Percentiles rank a stretch among this genome's conserved stretches.
Conservation (phyloP, 2,113 vertebrate genomes). For the Rhinoderma darwinii region DNA sequence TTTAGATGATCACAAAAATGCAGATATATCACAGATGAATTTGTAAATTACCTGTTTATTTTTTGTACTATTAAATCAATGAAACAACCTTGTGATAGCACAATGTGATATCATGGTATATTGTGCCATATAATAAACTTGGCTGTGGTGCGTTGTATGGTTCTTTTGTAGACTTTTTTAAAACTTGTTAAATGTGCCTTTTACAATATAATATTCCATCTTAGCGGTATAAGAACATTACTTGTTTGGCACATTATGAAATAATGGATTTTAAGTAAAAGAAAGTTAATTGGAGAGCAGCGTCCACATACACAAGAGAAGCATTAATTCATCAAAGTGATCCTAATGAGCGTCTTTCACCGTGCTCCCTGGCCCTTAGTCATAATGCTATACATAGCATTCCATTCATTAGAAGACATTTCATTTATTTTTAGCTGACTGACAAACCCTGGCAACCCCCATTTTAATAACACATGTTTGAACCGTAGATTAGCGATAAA, state of each 20-base stretch:
- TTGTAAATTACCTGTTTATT: too few relatives aligned
- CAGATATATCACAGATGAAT: too few relatives aligned
- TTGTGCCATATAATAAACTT: too few relatives aligned
- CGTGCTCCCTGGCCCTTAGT: not conserved
- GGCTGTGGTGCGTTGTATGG: too few relatives aligned
- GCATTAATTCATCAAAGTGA: not conserved
- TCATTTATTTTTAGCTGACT: not conserved
- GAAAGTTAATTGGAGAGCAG: conserved; percentile 14
- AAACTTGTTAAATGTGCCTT: too few relatives aligned
- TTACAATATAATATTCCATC: not conserved
- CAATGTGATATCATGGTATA: too few relatives aligned
- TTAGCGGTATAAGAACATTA: not conserved
- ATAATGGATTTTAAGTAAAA: conserved; percentile 7
- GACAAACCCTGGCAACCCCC: not conserved
- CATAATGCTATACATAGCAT: conserved; percentile 26
- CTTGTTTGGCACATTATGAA: not conserved
- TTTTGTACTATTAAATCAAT: too few relatives aligned
- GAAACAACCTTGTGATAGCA: too few relatives aligned
- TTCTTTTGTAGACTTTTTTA: too few relatives aligned
- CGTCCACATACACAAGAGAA: not conserved
- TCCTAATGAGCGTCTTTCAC: conserved; percentile 22
- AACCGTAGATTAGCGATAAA: too few relatives aligned
- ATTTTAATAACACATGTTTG: not conserved
- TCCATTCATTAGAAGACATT: not conserved
- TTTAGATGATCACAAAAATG: too few relatives aligned